Evolutionary conservation across 2,888 invertebrate genomes (phyloP).

Genomic region (Volucella zonaria): DNA sequence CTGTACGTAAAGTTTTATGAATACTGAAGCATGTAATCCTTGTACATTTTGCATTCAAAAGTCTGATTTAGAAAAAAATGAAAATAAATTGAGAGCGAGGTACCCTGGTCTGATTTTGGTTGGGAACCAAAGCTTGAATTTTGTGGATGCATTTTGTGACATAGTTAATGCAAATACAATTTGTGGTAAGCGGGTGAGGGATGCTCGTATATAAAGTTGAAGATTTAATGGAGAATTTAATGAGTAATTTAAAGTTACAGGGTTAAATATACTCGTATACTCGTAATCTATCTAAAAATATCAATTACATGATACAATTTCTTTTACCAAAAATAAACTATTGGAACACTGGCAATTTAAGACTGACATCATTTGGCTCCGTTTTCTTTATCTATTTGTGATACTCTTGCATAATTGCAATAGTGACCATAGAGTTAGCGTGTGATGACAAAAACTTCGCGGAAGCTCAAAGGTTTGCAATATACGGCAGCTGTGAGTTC

Average conservation of each 20-base stretch:
- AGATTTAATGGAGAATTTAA: constrained; percentile 6
- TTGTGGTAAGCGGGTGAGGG: constrained; percentile 15
- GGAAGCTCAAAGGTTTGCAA: no score
- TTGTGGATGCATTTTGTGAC: constrained; percentile 6
- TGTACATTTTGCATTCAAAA: background rate
- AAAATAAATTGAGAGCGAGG: constrained; percentile 7
- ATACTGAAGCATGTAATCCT: constrained; percentile 19
- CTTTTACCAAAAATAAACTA: no score
- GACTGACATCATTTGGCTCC: no score
- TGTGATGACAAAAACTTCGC: no score
- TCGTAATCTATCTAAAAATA: no score
- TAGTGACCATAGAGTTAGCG: no score
- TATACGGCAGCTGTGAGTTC: no score
- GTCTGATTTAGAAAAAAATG: background rate
- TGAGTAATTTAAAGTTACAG: background rate
- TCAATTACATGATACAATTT: no score
- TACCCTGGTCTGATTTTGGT: background rate
- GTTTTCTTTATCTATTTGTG: no score
- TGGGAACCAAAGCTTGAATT: constrained; percentile 1
- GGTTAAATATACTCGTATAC: background rate
- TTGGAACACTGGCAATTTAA: no score
- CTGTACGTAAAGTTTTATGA: constrained; percentile 22
- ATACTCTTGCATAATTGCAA: no score
- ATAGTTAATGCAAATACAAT: constrained; percentile 18
- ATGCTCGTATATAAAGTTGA: background rate